Evolutionary conservation across 2,888 invertebrate genomes (phyloP), one percentile per base, ranked within the genome.

Genomic region (Eupithecia subumbrata): DNA sequence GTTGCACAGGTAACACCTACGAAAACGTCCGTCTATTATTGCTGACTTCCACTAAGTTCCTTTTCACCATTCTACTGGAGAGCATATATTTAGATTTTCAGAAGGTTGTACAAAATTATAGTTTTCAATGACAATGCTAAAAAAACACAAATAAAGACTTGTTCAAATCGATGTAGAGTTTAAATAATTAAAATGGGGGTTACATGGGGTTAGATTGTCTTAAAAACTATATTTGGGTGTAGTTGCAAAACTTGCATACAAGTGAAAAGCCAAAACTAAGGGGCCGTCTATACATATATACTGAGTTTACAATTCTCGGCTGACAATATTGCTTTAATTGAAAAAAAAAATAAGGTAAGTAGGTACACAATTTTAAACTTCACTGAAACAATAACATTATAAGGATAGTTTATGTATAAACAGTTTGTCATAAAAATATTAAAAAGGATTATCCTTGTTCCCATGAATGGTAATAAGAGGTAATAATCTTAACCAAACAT

Each of bases 1-100:
- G 77, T 77, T 63, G n/a, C 79, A 74, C 79, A 82, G 80, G 81
- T 77, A 80, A 64, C 34, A 68, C 22, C 40, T 68, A 45, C 22
- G 16, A n/a, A 43, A n/a, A 22, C 52, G 22, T 22, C 22, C 1
- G 60, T 60, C 60, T 60, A 60, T 60, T 60, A 60, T 60, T 60
- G 60, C 14, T 60, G 60, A 60, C 60, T 25, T 60, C 60, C 22
- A 60, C 60, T 60, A 14, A 0, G 60, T 60, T 60, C 5, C 14
- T 60, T 25, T 60, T 25, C 25, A 22, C 2, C 1, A 25, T 56
- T 22, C 11, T 22, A 22, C 22, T 56, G 56, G 25, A 14, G 60
- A 25, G 60, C 9, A 60, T 60, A 30, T 30, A 30, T 3, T 56
- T 56, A 22, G 22, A 56, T 56, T 45, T 48, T 52, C 52, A n/a